Evolutionary conservation across 2,113 vertebrate species (phyloP), one percentile per base, ranked within the genome.

Genomic region (Psammodynastes pulverulentus): DNA sequence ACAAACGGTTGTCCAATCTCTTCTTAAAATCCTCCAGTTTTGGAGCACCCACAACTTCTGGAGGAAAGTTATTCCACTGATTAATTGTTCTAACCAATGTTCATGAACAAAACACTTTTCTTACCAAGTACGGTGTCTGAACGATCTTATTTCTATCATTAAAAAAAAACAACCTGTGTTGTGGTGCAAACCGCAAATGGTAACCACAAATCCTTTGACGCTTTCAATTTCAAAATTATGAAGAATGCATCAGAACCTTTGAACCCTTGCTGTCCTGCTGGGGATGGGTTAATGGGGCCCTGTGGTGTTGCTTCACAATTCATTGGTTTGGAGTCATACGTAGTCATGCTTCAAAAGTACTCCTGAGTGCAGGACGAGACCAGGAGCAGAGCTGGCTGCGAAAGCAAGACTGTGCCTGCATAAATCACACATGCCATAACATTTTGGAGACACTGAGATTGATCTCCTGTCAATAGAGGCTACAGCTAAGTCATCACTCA

Each of bases 391-490:
- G 13, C 53, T 89, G 79, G 48, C 87, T 86, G 53, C 9, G 7
- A 23, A 86, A 51, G 2, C 58, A 23, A 52, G 34, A 45, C 24
- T 4, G 45, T 49, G 17, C 48, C 39, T 67, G 79, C 84, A 89
- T 91, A 93, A 93, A 93, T 93, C 90, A 91, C 26, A 15, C 4
- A 45, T 91, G 90, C 90, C 87, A 93, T 85, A 86, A 62, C 67
- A 91, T 67, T 26, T 84, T 67, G 79, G 93, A 93, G 93, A 90
- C 79, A 5, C 23, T 34, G 72, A 87, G 72, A 93, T 91, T 89
- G 85, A 93, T 91, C 72, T 93, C 46, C 48, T 86, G 87, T 72
- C 90, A 62, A 91, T 86, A 56, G 79, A 49, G 86, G 54, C 62
- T 54, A 85, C 54, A 84, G 24, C 48, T 43, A 10, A 53, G 49